Base-by-base conservation (phyloP, 1,140 invertebrate species). In the Centruroides sculpturatus region DNA sequence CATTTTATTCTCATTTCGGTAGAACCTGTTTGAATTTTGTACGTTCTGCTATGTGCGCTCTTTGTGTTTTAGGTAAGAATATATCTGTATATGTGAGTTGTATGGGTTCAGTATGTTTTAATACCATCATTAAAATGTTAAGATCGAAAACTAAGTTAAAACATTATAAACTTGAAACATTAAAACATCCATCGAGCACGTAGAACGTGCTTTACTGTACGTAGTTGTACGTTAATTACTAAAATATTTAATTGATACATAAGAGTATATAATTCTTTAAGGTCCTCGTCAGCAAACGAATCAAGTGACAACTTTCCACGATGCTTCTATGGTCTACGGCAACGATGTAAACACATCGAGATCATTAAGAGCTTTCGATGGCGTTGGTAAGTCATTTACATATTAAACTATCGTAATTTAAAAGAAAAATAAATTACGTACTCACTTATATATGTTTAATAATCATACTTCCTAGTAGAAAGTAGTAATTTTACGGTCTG, bases 231-330 rank as follows among this genome's bases (percentile, higher is more conserved):
- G 23, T 2, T 23, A 23, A 23, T 23, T 23, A 23, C 23, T 23
- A 23, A 23, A 23, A 23, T 23, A 23, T 23, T 23, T 23, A 23
- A 23, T 23, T 23, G 23, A 23, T 23, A 23, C n/a, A 23, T 23
- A 23, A 23, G 23, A 23, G 23, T 23, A 23, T 23, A 23, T 41
- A 6, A 41, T 41, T 41, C 41, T 60, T 59, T 78, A 10, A 94
- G 90, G 91, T 12, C 86, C 91, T 0, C 79, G 92, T 64, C 89
- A 95, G 67, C 92, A 96, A 77, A 83, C 90, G 4, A 96, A 96
- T 75, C 89, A 94, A 70, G 92, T 94, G 69, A 90, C 92, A 0
- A 87, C 86, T 1, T 96, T 85, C 71, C 75, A 96, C 48, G 92
- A 96, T 69, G 86, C 76, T 0, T 92, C 89, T 0, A 84, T 85